Evolutionary conservation across 2,797 vertebrate species (phyloP).

Genomic region (Danio tinwini): DNA sequence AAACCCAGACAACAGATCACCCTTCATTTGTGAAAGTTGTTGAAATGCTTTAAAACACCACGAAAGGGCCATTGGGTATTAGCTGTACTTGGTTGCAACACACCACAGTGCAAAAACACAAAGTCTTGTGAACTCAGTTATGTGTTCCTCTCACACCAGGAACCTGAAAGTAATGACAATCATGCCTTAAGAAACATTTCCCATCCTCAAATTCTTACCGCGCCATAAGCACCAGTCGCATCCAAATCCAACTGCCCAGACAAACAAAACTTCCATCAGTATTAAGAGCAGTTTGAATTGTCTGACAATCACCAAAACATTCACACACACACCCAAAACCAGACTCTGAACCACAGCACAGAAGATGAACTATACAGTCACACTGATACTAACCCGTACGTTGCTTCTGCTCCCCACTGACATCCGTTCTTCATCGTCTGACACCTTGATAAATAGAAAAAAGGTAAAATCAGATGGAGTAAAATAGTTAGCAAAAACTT

Average conservation of each 20-base stretch:
- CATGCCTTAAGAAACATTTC: conserved; percentile 15
- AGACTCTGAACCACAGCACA: not conserved
- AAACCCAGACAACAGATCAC: not conserved
- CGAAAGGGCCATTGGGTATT: not conserved
- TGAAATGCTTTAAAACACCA: conserved; percentile 21
- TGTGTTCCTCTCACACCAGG: not conserved
- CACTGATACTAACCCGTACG: conserved; percentile 86
- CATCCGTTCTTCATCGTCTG: conserved; percentile 92
- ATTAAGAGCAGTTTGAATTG: not conserved
- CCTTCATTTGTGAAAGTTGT: not conserved
- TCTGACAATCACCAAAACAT: not conserved
- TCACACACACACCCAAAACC: not conserved
- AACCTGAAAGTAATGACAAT: conserved; percentile 2
- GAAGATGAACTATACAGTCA: not conserved
- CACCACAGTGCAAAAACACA: conserved; percentile 15
- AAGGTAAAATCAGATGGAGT: conserved; percentile 25
- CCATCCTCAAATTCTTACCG: conserved; percentile 64
- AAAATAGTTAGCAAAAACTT: not conserved
- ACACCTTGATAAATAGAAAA: conserved; percentile 77
- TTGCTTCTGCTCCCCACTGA: conserved; percentile 91
- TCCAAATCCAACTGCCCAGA: conserved; percentile 73
- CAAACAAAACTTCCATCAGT: conserved; percentile 52
- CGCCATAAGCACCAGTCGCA: conserved; percentile 63
- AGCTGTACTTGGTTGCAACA: not conserved
- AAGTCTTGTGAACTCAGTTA: not conserved